These are phyloP conservation scores for Cetonia aurata DNA, from an alignment of 2,888 invertebrate species.

Conservation along the genomic window DNA sequence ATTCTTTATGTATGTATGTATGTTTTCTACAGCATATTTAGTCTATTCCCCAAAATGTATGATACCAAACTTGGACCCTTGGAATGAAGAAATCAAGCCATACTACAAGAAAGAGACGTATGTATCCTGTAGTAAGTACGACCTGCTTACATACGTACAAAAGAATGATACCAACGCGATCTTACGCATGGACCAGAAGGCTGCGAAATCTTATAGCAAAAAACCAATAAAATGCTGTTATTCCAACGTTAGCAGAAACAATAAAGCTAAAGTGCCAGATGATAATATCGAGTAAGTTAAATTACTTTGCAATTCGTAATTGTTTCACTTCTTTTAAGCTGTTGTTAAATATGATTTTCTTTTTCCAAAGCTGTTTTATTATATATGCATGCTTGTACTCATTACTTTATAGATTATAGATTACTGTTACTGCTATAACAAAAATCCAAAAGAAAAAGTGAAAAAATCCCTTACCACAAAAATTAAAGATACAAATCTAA, in stretches of 20 bases:
- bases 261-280: conserved; percentile 52
- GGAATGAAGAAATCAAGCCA: conserved; percentile 69
- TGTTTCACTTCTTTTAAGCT: background rate
- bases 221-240: conserved; percentile 55
- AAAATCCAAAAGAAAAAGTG: too few species aligned
- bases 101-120: conserved; percentile 70
- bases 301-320: conserved; percentile 26
- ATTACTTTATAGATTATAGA: too few species aligned
- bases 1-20: too few species aligned
- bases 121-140: conserved; percentile 68
- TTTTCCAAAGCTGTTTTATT: background rate
- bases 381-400: too few species aligned
- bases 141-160: conserved; percentile 61
- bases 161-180: conserved; percentile 59
- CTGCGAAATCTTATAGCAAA: conserved; percentile 36
- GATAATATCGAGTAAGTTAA: conserved; percentile 53
- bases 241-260: conserved; percentile 54
- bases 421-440: too few species aligned
- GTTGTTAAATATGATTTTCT: background rate
- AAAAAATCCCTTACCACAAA: too few species aligned
- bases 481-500: too few species aligned
- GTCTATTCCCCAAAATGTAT: conserved; percentile 74
- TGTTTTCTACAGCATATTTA: conserved; percentile 62
- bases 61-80: conserved; percentile 74
- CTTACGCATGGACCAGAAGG: conserved; percentile 59